Evolutionary conservation across 2,888 invertebrate species (phyloP), one percentile per base, ranked within the genome.

Genomic region (Andrena hattorfiana): DNA sequence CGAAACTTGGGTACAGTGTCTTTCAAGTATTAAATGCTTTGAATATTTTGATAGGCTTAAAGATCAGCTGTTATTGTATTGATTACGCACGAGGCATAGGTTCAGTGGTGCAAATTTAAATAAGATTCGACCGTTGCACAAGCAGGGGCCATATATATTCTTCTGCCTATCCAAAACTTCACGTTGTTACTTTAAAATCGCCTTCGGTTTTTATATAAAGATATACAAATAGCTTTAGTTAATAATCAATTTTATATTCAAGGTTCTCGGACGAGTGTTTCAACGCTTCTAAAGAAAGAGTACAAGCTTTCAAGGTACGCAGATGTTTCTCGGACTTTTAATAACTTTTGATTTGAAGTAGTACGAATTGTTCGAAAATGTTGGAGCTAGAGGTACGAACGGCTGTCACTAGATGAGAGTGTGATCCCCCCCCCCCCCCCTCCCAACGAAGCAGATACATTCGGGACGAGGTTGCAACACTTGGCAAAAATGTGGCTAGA

Each of bases 401-500:
- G 56, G 10, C 56, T 26, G 26, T 56, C 56, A 10, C 56, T 56
- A 56, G 56, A 56, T 10, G 56, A 56, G 56, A 56, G 56, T 56
- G 13, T 23, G 26, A n/a, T n/a, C 10, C 13, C 13, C 10, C 4
- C 48, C 30, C 30, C 48, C 48, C 48, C 70, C 68, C 64, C 71
- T 32, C 60, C 10, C 10, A 2, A 8, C 32, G 35, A 16, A 48
- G 64, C 30, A 42, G 48, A 51, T 62, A 69, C 75, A 79, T 77
- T 83, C 60, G 77, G 73, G 70, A 30, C 59, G 68, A 81, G 70
- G 49, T 87, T 87, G 84, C 85, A 70, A 77, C 77, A 85, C 75
- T 84, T 85, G 70, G 77, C 64, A 85, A 87, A 87, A 87, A 87
- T 87, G 88, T 63, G 73, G 81, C 76, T 82, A 76, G 78, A 75